Conservation (phyloP, 2,797 vertebrate genomes). For the Hephaestus fuliginosus region DNA sequence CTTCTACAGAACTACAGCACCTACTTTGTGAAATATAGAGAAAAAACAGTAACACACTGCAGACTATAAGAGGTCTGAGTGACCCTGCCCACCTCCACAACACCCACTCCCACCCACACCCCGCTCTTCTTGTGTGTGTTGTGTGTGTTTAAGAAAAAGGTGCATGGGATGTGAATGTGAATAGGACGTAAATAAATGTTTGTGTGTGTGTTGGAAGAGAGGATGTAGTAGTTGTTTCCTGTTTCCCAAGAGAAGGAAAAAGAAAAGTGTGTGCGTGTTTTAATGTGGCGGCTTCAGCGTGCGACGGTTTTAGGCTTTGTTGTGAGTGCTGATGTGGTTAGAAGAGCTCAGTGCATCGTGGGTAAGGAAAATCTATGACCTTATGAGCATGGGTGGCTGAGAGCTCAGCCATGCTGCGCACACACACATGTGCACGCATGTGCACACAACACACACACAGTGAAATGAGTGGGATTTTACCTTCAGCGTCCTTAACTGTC, state of each 20-base stretch:
- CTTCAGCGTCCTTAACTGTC: slow-evolving; percentile 85
- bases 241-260: slow-evolving; percentile 45
- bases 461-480: slow-evolving; percentile 82
- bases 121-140: slow-evolving; percentile 34
- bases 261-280: slow-evolving; percentile 41
- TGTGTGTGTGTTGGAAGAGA: slow-evolving; percentile 5
- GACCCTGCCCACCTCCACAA: slow-evolving; percentile 33
- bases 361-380: slow-evolving; percentile 70
- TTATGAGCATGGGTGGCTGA: slow-evolving; percentile 72
- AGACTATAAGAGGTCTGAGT: slow-evolving; percentile 27
- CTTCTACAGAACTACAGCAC: slow-evolving; percentile 44
- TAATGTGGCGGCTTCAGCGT: slow-evolving; percentile 48
- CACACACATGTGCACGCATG: slow-evolving; percentile 16
- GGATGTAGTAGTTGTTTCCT: slow-evolving; percentile 7
- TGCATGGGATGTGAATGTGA: slow-evolving; percentile 22
- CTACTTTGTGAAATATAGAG: slow-evolving; percentile 28
- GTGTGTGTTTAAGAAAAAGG: slow-evolving; percentile 12
- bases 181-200: slow-evolving; percentile 10
- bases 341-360: slow-evolving; percentile 74
- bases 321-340: slow-evolving; percentile 61
- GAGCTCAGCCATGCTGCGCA: slow-evolving; percentile 64
- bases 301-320: slow-evolving; percentile 46
- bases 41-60: slow-evolving; percentile 46
- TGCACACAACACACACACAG: slow-evolving; percentile 43
- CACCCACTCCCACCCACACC: slow-evolving; percentile 60